Conservation (phyloP, 2,888 invertebrate species). For the Melanostoma mellinum region DNA sequence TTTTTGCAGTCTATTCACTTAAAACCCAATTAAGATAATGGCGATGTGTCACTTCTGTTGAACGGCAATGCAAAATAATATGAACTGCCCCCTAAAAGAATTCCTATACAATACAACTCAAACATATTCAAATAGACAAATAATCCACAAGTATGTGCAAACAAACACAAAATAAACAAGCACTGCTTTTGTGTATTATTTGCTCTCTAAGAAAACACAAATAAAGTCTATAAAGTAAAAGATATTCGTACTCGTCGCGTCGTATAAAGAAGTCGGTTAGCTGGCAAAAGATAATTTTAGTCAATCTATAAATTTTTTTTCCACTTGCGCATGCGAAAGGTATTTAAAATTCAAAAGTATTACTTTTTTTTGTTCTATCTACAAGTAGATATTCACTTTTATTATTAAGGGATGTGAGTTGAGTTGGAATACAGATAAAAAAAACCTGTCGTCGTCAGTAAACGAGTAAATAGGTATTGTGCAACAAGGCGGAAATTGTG, state of each 20-base stretch:
- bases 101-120: background rate
- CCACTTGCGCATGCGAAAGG: constrained; percentile 34
- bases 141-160: background rate
- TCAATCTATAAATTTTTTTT: background rate
- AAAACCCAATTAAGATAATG: constrained; percentile 63
- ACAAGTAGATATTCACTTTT: constrained; percentile 15
- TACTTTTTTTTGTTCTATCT: background rate
- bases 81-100: constrained; percentile 12
- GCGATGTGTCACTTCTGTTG: constrained; percentile 33
- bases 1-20: constrained; percentile 13
- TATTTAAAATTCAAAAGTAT: constrained; percentile 8
- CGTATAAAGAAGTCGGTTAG: background rate
- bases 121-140: background rate
- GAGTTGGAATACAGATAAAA: constrained; percentile 6
- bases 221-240: constrained; percentile 9
- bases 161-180: background rate
- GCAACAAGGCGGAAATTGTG: constrained; percentile 42
- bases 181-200: background rate
- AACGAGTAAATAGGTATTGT: constrained; percentile 39
- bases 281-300: constrained; percentile 16
- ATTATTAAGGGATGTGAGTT: constrained; percentile 7
- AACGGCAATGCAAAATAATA: constrained; percentile 7
- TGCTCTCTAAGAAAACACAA: constrained; percentile 6
- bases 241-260: background rate
- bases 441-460: constrained; percentile 5